These are phyloP conservation scores for Urocolius indicus DNA, from an alignment of 2,113 vertebrate genomes.

Conservation along the genomic window DNA sequence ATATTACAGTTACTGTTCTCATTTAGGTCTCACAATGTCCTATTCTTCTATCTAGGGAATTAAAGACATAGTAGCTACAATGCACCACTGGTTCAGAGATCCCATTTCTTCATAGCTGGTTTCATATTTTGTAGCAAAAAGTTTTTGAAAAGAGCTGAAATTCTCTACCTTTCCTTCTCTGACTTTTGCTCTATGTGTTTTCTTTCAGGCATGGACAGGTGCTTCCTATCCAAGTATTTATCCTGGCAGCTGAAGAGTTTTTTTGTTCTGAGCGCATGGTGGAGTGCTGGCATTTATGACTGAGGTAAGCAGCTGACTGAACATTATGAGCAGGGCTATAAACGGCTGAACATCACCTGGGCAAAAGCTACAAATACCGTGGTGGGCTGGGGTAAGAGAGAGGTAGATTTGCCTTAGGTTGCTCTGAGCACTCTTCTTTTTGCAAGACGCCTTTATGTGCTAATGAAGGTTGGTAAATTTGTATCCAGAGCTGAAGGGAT, in stretches of 20 bases:
- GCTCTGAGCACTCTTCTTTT: background rate
- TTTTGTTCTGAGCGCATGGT: rapidly evolving
- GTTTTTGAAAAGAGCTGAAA: background rate
- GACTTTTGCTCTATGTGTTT: background rate
- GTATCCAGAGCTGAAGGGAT: background rate
- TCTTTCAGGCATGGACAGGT: background rate
- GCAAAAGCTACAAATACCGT: background rate
- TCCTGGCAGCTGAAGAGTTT: background rate
- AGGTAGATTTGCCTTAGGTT: background rate
- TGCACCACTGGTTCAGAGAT: background rate
- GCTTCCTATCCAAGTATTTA: background rate
- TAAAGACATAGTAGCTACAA: background rate
- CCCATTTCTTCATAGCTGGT: background rate
- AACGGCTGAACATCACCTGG: background rate
- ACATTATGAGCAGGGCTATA: background rate
- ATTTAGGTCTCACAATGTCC: background rate
- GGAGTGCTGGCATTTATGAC: background rate
- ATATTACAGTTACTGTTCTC: background rate
- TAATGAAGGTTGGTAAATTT: background rate
- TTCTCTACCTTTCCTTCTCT: background rate
- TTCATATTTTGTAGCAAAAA: background rate
- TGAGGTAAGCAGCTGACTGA: background rate
- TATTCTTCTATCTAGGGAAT: background rate
- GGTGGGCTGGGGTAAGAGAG: background rate
- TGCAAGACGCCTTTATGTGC: background rate